A percentile compares a stretch with the other conserved stretches of the same genome.
phyloP scores from a whole-genome alignment of 2,797 vertebrate species.

The Thaleichthys pacificus region DNA sequence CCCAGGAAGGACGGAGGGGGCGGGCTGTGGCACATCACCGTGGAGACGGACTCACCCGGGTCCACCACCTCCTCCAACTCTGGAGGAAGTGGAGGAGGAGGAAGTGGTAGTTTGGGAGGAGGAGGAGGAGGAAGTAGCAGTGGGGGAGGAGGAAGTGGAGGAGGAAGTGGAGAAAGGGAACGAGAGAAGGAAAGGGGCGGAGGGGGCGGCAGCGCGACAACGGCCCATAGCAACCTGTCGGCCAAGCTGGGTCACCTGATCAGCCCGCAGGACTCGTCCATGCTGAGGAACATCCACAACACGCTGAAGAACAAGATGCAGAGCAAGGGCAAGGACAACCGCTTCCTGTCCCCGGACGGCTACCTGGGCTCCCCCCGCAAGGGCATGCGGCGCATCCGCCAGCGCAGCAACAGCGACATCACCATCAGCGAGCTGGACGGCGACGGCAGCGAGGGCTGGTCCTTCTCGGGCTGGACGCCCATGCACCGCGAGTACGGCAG shows the following conservation, averaged over 20 bases:
- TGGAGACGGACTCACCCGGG: constrained; percentile 79
- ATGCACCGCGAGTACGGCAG: constrained; percentile 98
- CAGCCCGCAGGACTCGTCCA: constrained; percentile 92
- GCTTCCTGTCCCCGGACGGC: constrained; percentile 94
- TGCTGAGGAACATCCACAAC: constrained; percentile 97
- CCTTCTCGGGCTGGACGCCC: constrained; percentile 92
- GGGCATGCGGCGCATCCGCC: constrained; percentile 93
- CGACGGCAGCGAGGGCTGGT: constrained; percentile 93
- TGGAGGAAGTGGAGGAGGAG: constrained; percentile 61
- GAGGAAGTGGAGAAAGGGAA: constrained; percentile 35
- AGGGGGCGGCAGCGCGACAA: constrained; percentile 42
- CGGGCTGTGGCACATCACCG: constrained; percentile 78
- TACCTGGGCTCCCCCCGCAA: constrained; percentile 93
- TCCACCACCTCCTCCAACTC: constrained; percentile 71
- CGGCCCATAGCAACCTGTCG: constrained; percentile 93
- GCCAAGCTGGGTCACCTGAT: constrained; percentile 92
- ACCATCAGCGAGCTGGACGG: constrained; percentile 96
- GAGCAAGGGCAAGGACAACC: constrained; percentile 87
- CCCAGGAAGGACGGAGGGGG: constrained; percentile 88
- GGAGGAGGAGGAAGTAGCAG: not conserved
- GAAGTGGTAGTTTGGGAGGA: not conserved
- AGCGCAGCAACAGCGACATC: constrained; percentile 97
- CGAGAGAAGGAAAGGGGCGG: constrained; percentile 46
- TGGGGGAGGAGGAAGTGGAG: constrained; percentile 14
- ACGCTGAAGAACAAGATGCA: constrained; percentile 94